phyloP scores from a whole-genome alignment of 2,888 invertebrate genomes.

The Scaptomyza caliginosa region DNA sequence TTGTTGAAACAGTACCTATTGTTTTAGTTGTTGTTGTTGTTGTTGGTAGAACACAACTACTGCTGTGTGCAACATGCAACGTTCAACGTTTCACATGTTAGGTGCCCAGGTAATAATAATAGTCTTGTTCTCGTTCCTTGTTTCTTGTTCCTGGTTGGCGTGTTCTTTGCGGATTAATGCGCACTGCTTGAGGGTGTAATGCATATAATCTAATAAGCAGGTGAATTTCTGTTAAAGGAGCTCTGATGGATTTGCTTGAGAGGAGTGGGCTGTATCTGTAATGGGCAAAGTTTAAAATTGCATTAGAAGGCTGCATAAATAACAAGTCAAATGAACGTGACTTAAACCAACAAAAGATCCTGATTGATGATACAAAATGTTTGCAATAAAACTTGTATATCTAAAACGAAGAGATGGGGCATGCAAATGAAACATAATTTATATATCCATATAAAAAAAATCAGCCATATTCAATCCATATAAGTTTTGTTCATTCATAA shows the following conservation, averaged over 20 bases:
- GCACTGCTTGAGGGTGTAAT: constrained; percentile 67
- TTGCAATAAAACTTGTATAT: constrained; percentile 1
- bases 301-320: constrained; percentile 69
- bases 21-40: constrained; percentile 17
- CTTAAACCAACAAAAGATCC: constrained; percentile 31
- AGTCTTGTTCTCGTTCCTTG: constrained; percentile 9
- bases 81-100: constrained; percentile 71
- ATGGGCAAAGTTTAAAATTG: constrained; percentile 66
- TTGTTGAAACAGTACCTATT: constrained; percentile 49
- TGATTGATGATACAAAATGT: neutral
- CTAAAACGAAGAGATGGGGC: neutral
- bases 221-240: constrained; percentile 52
- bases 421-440: neutral
- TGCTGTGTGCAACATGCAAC: constrained; percentile 71
- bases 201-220: constrained; percentile 75
- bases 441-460: too few relatives aligned
- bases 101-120: constrained; percentile 63
- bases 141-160: constrained; percentile 48
- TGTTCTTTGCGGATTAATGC: constrained; percentile 69
- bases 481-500: neutral
- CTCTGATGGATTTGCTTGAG: constrained; percentile 30
- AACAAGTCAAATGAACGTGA: constrained; percentile 47
- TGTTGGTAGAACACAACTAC: constrained; percentile 22
- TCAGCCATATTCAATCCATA: neutral
- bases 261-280: constrained; percentile 3